A percentile compares a stretch with the other conserved stretches of the same genome.
These are phyloP conservation scores for Ochropleura plecta DNA, from an alignment of 2,888 invertebrate genomes.

Conservation along the genomic window DNA sequence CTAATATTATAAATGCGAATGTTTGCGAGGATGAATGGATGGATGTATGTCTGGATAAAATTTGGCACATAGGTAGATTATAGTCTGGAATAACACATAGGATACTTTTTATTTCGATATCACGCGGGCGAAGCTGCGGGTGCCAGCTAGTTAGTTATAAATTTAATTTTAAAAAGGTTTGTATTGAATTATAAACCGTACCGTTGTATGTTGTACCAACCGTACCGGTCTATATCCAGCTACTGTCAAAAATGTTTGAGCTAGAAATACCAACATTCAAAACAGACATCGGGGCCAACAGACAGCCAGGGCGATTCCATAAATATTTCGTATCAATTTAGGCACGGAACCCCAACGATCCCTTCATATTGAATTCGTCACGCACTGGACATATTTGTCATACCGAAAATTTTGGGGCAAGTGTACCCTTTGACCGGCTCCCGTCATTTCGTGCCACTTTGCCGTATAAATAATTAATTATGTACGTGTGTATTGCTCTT, in stretches of 20 bases:
- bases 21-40: too few species aligned
- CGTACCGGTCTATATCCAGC: not conserved
- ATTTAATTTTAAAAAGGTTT: too few species aligned
- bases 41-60: too few species aligned
- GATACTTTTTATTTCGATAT: too few species aligned
- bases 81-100: too few species aligned
- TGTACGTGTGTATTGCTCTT: slow-evolving; percentile 54
- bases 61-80: too few species aligned
- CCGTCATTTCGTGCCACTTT: slow-evolving; percentile 60
- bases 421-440: slow-evolving; percentile 49
- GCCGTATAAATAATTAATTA: slow-evolving; percentile 63
- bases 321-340: slow-evolving; percentile 64
- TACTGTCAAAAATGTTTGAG: slow-evolving; percentile 6
- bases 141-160: too few species aligned
- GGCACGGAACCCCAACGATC: slow-evolving; percentile 30
- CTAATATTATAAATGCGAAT: too few species aligned
- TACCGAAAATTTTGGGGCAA: slow-evolving; percentile 61
- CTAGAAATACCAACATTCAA: slow-evolving; percentile 18
- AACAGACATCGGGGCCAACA: not conserved
- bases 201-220: not conserved
- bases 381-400: slow-evolving; percentile 66
- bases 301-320: slow-evolving; percentile 35
- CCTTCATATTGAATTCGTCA: slow-evolving; percentile 65
- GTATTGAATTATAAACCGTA: too few species aligned
- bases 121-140: too few species aligned